Conservation (phyloP, 2,797 vertebrate genomes). For the Danio aesculapii region DNA sequence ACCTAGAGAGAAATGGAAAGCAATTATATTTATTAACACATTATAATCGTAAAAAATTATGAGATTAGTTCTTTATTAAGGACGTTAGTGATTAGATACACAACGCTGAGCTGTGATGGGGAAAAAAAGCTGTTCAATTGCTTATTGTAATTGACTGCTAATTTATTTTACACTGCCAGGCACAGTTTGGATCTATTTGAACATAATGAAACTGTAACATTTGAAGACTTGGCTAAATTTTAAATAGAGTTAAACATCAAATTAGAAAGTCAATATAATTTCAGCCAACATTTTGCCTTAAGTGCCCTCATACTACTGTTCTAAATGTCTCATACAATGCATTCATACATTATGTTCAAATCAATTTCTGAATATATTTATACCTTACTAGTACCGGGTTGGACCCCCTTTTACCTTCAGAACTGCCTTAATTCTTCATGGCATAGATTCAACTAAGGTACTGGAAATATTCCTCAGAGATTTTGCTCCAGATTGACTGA, state of each 20-base stretch:
- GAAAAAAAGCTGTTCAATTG: not conserved
- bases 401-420: too few relatives aligned
- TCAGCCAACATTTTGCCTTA: too few relatives aligned
- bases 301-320: too few relatives aligned
- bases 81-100: not conserved
- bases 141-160: not conserved
- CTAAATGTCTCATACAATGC: too few relatives aligned
- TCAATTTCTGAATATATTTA: too few relatives aligned
- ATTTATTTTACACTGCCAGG: not conserved
- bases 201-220: not conserved
- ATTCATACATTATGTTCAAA: too few relatives aligned
- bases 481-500: too few relatives aligned
- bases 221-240: not conserved
- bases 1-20: constrained; percentile 26
- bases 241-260: not conserved
- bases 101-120: not conserved
- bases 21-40: constrained; percentile 42
- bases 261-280: too few relatives aligned
- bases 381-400: too few relatives aligned
- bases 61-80: constrained; percentile 20
- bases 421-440: too few relatives aligned
- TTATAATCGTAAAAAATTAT: not conserved
- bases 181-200: not conserved
- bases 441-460: too few relatives aligned
- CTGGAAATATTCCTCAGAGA: too few relatives aligned